Evolutionary conservation across 1,140 invertebrate genomes (phyloP), one percentile per base, ranked within the genome.

Genomic region (Ceratina japonica): DNA sequence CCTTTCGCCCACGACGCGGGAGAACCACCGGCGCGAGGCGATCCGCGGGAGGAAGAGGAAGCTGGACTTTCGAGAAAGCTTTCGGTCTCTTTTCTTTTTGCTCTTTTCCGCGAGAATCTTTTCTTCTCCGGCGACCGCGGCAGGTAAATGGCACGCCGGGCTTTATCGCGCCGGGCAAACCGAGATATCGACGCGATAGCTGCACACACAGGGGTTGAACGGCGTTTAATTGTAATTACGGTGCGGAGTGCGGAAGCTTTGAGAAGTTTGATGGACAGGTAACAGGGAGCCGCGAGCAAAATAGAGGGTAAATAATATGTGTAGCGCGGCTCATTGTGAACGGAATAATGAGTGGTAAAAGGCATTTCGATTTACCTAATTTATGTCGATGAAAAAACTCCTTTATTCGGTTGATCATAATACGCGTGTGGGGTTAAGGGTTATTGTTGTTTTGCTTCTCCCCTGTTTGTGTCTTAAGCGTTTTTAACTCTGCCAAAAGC

Each of bases 1-100:
- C 89, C 88, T 90, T 92, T 90, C 88, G 88, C 91, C 88, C 87
- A 91, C 87, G 87, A 85, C 81, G 54, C 27, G 27, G 2, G 27
- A 31, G 70, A 69, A 73, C 69, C 79, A 64, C 82, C 74, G 61
- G 65, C 80, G 65, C 72, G 66, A 51, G 73, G 69, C 66, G 78
- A 85, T 85, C 70, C 65, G 82, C 64, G 5, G 37, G 51, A 78
- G 70, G 79, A 75, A n/a, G 75, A 75, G 62, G 31, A 24, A 84
- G 82, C 79, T 84, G 84, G 80, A 84, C 81, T 80, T 66, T 61
- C 66, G 62, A 84, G 80, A 82, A 85, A 82, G 66, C 52, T 75
- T 71, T 64, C 56, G 59, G 66, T 44, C 37, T 44, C 70, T 70
- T 78, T 52, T 69, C 63, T 65, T 63, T 78, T 84, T 81, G 49